Evolutionary conservation across 2,888 invertebrate species (phyloP), one percentile per base, ranked within the genome.

Genomic region (Torymus aiolomorphi): DNA sequence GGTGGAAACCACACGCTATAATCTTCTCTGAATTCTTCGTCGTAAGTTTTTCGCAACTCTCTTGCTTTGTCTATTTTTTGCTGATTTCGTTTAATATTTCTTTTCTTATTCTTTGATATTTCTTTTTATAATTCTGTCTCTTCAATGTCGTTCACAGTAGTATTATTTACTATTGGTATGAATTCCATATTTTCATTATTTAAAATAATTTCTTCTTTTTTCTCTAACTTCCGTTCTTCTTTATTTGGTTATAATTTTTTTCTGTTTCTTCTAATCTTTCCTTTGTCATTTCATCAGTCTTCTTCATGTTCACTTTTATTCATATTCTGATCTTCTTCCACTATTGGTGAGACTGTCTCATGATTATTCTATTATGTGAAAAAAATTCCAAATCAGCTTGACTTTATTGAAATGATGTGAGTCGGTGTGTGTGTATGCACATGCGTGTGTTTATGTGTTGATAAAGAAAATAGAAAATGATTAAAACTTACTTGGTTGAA

Each of bases 1-100:
- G 96, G 96, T 3, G 96, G 96, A 59, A 95, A 90, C 96, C 97
- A 96, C 86, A 93, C 94, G 11, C 94, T 94, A 88, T 95, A 96
- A 87, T 95, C 94, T 78, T 93, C 93, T 57, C 83, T 82, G 51
- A 85, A 84, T 11, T 82, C 61, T 79, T 80, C 49, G 13, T 80
- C 76, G 16, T 79, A 79, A 73, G 65, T 51, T 62, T 76, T 78
- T 65, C 73, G 76, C 20, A 71, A 54, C 66, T 76, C 79, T 65
- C 72, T 42, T 52, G 65, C 62, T 81, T 87, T 89, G 82, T 86
- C 74, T 65, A 80, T 79, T 71, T 83, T 83, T 71, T 84, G 84
- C 42, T 85, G 84, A 74, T 79, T 82, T 74, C 82, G 76, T 63
- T 82, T 83, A 42, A 74, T 73, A 81, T 84, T 84, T 51, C 51